Percentiles rank a stretch among this genome's conserved stretches.
phyloP scores from a whole-genome alignment of 1,140 invertebrate genomes.

The Myzus persicae region DNA sequence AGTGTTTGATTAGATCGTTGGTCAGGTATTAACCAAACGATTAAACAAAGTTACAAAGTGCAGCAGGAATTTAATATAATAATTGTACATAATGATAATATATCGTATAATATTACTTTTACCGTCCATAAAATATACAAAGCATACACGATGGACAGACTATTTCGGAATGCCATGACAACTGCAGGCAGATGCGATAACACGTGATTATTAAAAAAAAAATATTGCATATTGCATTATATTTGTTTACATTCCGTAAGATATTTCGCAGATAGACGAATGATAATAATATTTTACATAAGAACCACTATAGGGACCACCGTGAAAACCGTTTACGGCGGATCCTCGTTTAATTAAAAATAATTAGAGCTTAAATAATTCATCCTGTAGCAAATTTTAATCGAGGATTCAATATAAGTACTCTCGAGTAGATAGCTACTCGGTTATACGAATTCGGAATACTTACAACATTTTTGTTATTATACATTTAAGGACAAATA shows the following conservation, averaged over 20 bases:
- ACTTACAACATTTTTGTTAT: too few relatives aligned
- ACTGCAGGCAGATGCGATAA: not conserved
- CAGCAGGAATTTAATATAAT: not conserved
- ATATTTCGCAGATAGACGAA: not conserved
- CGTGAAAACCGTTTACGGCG: not conserved
- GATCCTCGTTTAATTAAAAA: too few relatives aligned
- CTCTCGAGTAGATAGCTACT: too few relatives aligned
- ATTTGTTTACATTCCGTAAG: not conserved
- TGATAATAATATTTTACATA: not conserved
- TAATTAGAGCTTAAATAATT: too few relatives aligned
- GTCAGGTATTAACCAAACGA: not conserved
- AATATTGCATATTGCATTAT: not conserved
- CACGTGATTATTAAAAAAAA: not conserved
- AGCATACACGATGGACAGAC: too few relatives aligned
- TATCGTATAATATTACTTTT: not conserved
- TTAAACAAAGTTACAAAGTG: not conserved
- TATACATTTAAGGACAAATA: too few relatives aligned
- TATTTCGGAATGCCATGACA: not conserved
- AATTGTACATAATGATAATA: not conserved
- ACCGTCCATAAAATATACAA: not conserved
- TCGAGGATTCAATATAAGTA: too few relatives aligned
- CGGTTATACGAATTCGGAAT: too few relatives aligned
- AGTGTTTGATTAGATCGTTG: not conserved
- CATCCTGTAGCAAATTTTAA: too few relatives aligned
- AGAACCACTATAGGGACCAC: not conserved